Percentiles rank a stretch among this genome's conserved stretches.
Conservation (phyloP, 2,113 vertebrate species). For the Mugil cephalus region DNA sequence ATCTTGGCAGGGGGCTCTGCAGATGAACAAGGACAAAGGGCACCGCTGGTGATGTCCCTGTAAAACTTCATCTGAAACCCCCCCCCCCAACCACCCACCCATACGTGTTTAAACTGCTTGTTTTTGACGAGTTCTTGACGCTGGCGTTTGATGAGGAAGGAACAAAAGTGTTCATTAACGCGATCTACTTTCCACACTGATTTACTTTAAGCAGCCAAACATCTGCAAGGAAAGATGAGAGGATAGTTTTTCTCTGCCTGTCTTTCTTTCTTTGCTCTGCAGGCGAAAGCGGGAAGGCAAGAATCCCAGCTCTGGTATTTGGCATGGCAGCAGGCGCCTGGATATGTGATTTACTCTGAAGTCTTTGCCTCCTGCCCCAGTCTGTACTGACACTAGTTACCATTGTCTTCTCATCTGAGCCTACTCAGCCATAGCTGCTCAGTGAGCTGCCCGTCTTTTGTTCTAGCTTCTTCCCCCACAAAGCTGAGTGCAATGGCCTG, state of each 20-base stretch:
- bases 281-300: constrained; percentile 57
- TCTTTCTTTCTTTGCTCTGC: constrained; percentile 52
- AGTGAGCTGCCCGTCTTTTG: constrained; percentile 80
- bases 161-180: constrained; percentile 16
- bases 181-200: constrained; percentile 16
- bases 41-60: constrained; percentile 50
- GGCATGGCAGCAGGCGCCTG: constrained; percentile 65
- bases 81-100: no score
- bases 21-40: constrained; percentile 71
- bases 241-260: constrained; percentile 57
- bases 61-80: constrained; percentile 63
- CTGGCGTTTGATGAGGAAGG: constrained; percentile 39
- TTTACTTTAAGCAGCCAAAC: constrained; percentile 54
- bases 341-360: constrained; percentile 77
- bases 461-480: constrained; percentile 80
- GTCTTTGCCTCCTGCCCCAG: constrained; percentile 72
- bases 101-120: constrained; percentile 48
- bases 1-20: constrained; percentile 69
- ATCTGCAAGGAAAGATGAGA: constrained; percentile 75
- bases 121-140: constrained; percentile 64
- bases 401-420: constrained; percentile 79
- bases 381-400: constrained; percentile 75
- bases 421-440: constrained; percentile 78
- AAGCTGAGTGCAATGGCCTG: constrained; percentile 77
- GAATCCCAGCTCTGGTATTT: constrained; percentile 73